Conservation (phyloP, 2,797 vertebrate species). For the Sebastes hubbsi region DNA sequence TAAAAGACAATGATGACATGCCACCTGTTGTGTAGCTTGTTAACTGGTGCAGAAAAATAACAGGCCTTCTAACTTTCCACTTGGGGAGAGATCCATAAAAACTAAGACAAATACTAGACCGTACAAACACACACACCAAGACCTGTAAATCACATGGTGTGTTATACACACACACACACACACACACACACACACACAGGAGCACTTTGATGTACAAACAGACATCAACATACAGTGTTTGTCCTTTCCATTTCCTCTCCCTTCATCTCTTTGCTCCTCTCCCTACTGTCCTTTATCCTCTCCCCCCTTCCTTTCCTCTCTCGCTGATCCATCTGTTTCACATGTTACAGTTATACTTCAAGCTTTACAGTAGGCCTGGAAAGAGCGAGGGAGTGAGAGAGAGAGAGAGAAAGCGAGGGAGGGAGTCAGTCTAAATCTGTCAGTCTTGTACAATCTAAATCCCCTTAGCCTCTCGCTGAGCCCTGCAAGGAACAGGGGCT, state of each 20-base stretch:
- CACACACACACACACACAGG: background rate
- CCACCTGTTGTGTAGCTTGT: background rate
- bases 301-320: background rate
- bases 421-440: constrained; percentile 71
- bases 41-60: background rate
- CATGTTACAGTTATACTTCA: constrained; percentile 62
- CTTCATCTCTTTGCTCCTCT: constrained; percentile 6
- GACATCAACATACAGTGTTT: background rate
- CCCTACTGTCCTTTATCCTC: background rate
- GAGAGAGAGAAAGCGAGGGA: constrained; percentile 21
- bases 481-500: constrained; percentile 60
- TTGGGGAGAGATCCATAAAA: background rate
- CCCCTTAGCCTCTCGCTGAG: constrained; percentile 67
- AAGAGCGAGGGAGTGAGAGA: constrained; percentile 12
- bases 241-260: constrained; percentile 1
- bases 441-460: constrained; percentile 76
- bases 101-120: background rate
- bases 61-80: background rate
- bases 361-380: constrained; percentile 50
- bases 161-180: background rate
- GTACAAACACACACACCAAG: background rate
- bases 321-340: constrained; percentile 57
- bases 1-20: background rate
- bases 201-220: background rate
- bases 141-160: background rate